A percentile compares a stretch with the other conserved stretches of the same genome.
These are phyloP conservation scores for Sphaeridia pumilis DNA, from an alignment of 2,888 invertebrate species.

Conservation along the genomic window DNA sequence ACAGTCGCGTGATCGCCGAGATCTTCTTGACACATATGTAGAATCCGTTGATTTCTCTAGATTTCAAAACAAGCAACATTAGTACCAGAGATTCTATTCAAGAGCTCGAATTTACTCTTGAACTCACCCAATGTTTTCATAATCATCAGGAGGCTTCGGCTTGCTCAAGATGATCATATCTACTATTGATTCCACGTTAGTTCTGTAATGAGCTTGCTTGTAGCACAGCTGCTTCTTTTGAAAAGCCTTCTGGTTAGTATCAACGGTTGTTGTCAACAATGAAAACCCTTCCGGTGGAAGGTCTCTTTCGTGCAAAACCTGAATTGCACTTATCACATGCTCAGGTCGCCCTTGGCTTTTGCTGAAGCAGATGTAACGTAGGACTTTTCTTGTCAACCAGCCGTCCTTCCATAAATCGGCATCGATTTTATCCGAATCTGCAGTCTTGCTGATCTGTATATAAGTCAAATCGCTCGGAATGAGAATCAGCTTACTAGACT, in stretches of 20 bases:
- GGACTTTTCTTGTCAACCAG: conserved; percentile 62
- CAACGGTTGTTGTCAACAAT: conserved; percentile 71
- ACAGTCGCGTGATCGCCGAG: conserved; percentile 29
- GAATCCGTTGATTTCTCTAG: conserved; percentile 80
- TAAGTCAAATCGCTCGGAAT: too few relatives aligned
- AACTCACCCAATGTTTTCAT: conserved; percentile 76
- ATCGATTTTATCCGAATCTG: conserved; percentile 76
- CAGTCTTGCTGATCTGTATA: conserved; percentile 68
- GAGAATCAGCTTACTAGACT: too few relatives aligned
- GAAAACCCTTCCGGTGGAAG: conserved; percentile 77
- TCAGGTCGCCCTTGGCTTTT: conserved; percentile 67
- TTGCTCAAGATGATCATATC: conserved; percentile 85
- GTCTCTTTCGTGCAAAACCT: conserved; percentile 74
- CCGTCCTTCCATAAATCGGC: conserved; percentile 77
- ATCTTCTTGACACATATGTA: conserved; percentile 52
- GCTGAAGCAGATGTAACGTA: conserved; percentile 79
- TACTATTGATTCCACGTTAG: conserved; percentile 63
- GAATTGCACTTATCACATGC: conserved; percentile 60
- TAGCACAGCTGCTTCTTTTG: conserved; percentile 83
- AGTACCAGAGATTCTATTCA: too few relatives aligned
- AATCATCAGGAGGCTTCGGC: conserved; percentile 73
- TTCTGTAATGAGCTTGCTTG: conserved; percentile 56
- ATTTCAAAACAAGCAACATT: conserved; percentile 32
- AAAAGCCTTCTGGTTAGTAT: conserved; percentile 69
- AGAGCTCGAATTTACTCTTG: too few relatives aligned